Evolutionary conservation across 2,113 vertebrate genomes (phyloP).

Genomic region (Vulpes lagopus): DNA sequence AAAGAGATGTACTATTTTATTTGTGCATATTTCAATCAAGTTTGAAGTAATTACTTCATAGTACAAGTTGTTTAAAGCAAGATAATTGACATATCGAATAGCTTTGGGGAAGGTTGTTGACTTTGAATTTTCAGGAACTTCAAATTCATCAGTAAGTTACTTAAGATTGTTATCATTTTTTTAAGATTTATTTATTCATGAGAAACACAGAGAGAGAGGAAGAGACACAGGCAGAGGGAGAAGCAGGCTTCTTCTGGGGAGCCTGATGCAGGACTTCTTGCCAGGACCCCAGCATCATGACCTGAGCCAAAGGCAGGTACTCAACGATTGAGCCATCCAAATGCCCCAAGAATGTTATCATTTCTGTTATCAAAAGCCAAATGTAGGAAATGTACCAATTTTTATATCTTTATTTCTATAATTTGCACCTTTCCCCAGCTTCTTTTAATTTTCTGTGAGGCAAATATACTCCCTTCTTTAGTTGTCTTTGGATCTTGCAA

Average conservation of each 20-base stretch:
- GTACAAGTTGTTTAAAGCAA: slow-evolving; percentile 40
- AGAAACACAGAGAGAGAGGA: too few species aligned
- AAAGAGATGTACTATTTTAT: not conserved
- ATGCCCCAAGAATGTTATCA: not conserved
- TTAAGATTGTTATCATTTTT: not conserved
- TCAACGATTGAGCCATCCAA: too few species aligned
- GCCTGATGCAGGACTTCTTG: too few species aligned
- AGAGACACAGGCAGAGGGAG: too few species aligned
- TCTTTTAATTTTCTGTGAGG: not conserved
- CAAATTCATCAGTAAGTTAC: not conserved
- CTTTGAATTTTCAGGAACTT: not conserved
- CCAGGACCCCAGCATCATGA: too few species aligned
- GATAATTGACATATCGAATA: not conserved
- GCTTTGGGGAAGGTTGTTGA: not conserved
- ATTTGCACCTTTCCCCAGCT: not conserved
- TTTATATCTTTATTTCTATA: not conserved
- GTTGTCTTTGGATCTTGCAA: not conserved
- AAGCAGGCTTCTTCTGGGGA: too few species aligned
- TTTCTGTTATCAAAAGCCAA: not conserved
- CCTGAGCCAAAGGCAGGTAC: too few species aligned
- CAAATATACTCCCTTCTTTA: not conserved
- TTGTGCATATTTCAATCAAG: not conserved
- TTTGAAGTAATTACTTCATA: not conserved
- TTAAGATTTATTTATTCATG: too few species aligned
- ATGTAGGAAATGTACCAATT: not conserved